Conservation (phyloP, 2,797 vertebrate species). For the Scomberomorus guttatus region DNA sequence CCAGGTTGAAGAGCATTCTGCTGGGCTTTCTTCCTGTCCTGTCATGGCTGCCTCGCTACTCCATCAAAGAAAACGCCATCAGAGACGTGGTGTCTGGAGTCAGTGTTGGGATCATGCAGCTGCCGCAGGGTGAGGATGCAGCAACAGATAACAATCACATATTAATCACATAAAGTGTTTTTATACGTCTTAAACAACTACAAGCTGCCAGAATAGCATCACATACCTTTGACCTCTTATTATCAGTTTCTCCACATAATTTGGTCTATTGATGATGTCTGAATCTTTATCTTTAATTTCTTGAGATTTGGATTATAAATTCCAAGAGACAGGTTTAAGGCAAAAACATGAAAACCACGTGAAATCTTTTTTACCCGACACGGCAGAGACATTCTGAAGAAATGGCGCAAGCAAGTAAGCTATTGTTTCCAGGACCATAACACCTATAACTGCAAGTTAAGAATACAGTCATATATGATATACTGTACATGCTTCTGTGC, state of each 20-base stretch:
- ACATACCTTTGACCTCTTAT: not conserved
- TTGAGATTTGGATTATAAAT: not conserved
- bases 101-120: constrained; percentile 86
- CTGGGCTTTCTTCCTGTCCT: constrained; percentile 86
- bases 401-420: not conserved
- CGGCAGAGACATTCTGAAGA: not conserved
- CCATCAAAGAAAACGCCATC: constrained; percentile 85
- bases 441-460: too few species aligned
- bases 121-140: constrained; percentile 85
- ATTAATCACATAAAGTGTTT: not conserved
- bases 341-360: not conserved
- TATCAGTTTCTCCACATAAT: too few species aligned
- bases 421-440: not conserved
- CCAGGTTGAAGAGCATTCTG: constrained; percentile 79
- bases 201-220: not conserved
- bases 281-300: not conserved
- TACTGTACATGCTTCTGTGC: too few species aligned
- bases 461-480: not conserved
- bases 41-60: constrained; percentile 90
- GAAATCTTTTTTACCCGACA: not conserved
- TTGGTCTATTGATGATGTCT: not conserved
- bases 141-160: not conserved
- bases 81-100: constrained; percentile 90
- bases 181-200: not conserved
- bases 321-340: not conserved